A percentile compares a stretch with the other conserved stretches of the same genome.
Conservation (phyloP, 1,140 invertebrate species). For the Eurosta solidaginis region DNA sequence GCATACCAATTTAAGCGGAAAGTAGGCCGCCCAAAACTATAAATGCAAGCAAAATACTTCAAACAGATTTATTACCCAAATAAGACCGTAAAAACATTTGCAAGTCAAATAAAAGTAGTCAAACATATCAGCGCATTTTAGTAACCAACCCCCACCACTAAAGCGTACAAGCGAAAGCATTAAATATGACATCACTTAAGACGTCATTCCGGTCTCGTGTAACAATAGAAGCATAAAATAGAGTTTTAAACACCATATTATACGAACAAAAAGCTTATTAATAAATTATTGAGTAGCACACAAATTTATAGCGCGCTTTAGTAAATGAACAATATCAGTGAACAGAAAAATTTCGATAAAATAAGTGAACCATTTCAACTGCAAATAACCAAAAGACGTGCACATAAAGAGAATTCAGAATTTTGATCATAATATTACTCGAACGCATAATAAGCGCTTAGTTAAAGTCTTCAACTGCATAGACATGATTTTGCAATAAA, state of each 20-base stretch:
- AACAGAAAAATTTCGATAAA: background rate
- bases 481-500: too few species aligned
- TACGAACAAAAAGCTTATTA: background rate
- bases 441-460: too few species aligned
- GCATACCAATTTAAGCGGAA: too few species aligned
- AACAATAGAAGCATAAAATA: background rate
- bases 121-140: background rate
- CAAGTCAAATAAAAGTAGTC: background rate
- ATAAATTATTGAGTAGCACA: background rate
- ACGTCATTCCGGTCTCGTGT: background rate
- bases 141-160: background rate
- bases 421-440: too few species aligned
- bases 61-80: too few species aligned
- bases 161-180: background rate
- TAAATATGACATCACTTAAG: background rate
- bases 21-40: too few species aligned
- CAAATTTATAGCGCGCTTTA: background rate
- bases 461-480: too few species aligned
- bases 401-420: too few species aligned
- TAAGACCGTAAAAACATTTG: too few species aligned
- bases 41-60: too few species aligned
- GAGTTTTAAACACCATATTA: background rate
- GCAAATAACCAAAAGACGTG: too few species aligned
- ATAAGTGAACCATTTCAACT: too few species aligned
- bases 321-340: background rate